Base-by-base conservation (phyloP, 2,797 vertebrate species). In the Chromis chromis region DNA sequence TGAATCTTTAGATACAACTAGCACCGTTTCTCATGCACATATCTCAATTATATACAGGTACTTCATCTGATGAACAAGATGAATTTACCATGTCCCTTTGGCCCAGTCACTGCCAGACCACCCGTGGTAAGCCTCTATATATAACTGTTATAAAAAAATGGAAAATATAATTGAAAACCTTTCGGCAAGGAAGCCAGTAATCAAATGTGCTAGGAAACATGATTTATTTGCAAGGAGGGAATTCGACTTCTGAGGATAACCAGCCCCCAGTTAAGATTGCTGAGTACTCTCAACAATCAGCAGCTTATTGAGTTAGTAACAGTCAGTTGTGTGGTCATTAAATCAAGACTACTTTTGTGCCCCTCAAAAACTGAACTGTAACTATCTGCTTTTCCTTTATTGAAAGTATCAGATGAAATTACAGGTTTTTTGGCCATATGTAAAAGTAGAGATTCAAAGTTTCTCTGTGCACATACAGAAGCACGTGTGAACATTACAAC, bases 41-140 rank as follows among this genome's bases (percentile, higher is more conserved):
- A 31, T 78, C 52, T 78, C 8, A 46, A 62, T 59, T 84, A 36
- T 76, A 78, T 91, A 70, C 92, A 99, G 98, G 98, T 99, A 55
- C 96, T 99, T 79, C 98, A 99, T 91, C 94, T 99, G 79, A 99
- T 99, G 97, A 99, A 99, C 93, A 99, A 98, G 93, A 98, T 99
- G 97, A 99, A 99, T 92, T 92, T 99, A 67, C 98, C 97, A 0
- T 95, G 96, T 86, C 98, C 97, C 17, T 99, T 99, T 88, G 97
- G 98, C 79, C 97, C 94, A 8, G 72, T 99, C 84, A 98, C 96
- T 21, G 88, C 95, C 50, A 94, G 95, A 33, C 97, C 97, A 69
- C 97, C 96, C 3, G 79, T 96, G 96, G 98, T 99, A 93, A 95
- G 89, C 63, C 42, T 44, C 4, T 24, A 13, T 4, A 11, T 9